Evolutionary conservation across 1,140 invertebrate species (phyloP).

Genomic region (Trichonephila inaurata): DNA sequence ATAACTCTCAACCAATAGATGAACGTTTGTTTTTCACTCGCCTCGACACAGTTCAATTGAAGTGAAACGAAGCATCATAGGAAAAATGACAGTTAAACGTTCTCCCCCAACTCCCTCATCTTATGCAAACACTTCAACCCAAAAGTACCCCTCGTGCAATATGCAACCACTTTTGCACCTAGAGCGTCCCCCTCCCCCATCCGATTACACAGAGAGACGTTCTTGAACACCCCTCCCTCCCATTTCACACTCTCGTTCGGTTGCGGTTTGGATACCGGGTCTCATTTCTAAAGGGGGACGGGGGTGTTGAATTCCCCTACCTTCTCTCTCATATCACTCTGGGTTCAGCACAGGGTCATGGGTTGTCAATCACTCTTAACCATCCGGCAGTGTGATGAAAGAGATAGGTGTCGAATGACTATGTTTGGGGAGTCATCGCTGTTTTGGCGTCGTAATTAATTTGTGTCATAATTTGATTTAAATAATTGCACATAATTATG

Average conservation of each 20-base stretch:
- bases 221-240: background rate
- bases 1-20: conserved; percentile 23
- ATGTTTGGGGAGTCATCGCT: background rate
- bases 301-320: conserved; percentile 4
- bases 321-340: background rate
- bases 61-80: conserved; percentile 59
- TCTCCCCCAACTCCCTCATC: conserved; percentile 20
- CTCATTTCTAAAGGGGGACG: conserved; percentile 39
- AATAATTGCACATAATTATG: too few relatives aligned
- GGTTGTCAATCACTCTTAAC: conserved; percentile 64
- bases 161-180: conserved; percentile 69
- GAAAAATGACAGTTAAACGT: conserved; percentile 68
- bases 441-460: conserved; percentile 14
- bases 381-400: conserved; percentile 50
- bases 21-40: conserved; percentile 36
- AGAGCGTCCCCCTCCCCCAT: conserved; percentile 6
- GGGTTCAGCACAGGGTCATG: conserved; percentile 55
- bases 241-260: conserved; percentile 66
- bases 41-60: conserved; percentile 59
- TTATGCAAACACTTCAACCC: conserved; percentile 61
- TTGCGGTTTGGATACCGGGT: conserved; percentile 66
- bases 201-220: background rate
- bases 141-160: conserved; percentile 41
- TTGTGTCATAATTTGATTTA: too few relatives aligned
- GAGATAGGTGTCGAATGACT: conserved; percentile 40